These are phyloP conservation scores for Mastacembelus armatus DNA, from an alignment of 2,797 vertebrate species.

Conservation along the genomic window DNA sequence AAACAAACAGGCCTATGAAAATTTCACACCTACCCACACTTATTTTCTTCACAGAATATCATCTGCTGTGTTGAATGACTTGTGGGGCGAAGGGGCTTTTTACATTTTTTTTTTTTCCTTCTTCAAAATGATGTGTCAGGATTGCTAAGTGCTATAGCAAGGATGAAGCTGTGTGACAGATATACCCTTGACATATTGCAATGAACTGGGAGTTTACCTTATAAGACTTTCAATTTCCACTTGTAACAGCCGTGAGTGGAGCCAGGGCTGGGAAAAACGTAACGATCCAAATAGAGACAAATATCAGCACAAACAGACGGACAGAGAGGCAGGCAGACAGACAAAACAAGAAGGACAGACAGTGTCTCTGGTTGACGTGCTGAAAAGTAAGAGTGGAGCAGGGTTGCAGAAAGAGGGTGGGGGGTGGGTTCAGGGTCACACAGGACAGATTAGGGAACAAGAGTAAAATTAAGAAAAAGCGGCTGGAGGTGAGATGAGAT, in stretches of 20 bases:
- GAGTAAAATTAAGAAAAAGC: slow-evolving; percentile 83
- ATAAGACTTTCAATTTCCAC: slow-evolving; percentile 74
- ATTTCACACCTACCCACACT: slow-evolving; percentile 26
- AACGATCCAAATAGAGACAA: slow-evolving; percentile 54
- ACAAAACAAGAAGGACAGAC: slow-evolving; percentile 52
- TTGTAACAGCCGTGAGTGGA: slow-evolving; percentile 62
- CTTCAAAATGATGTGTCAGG: slow-evolving; percentile 42
- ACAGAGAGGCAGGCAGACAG: slow-evolving; percentile 45
- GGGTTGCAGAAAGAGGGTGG: slow-evolving; percentile 39
- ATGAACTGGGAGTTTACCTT: slow-evolving; percentile 52
- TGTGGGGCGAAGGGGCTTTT: slow-evolving; percentile 14
- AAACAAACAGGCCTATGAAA: slow-evolving; percentile 1
- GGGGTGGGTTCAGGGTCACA: slow-evolving; percentile 42
- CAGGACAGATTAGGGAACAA: slow-evolving; percentile 71
- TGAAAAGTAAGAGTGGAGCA: slow-evolving; percentile 60
- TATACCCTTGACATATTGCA: slow-evolving; percentile 51
- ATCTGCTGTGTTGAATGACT: slow-evolving; percentile 41
- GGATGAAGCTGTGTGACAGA: slow-evolving; percentile 55
- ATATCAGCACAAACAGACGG: slow-evolving; percentile 59
- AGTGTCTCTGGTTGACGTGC: slow-evolving; percentile 53
- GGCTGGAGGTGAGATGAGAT: slow-evolving; percentile 82
- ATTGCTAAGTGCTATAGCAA: slow-evolving; percentile 57
- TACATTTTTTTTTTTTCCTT: slow-evolving; percentile 14
- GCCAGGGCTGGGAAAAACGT: slow-evolving; percentile 29
- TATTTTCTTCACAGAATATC: slow-evolving; percentile 27